Conservation (phyloP, 2,113 vertebrate genomes). For the Todiramphus chloris region DNA sequence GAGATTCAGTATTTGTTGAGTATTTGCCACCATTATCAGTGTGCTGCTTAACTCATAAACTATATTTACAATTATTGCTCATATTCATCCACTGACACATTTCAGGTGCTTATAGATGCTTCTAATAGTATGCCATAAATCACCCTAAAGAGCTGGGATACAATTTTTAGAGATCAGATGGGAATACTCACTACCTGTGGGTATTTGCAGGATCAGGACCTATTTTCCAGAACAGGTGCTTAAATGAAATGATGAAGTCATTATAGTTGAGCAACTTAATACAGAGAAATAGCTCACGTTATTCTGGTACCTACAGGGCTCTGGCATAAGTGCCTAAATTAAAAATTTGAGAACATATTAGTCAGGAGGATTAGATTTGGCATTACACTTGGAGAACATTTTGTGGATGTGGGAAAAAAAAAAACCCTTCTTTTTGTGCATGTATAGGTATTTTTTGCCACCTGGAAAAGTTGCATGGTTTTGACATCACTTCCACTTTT, state of each 20-base stretch:
- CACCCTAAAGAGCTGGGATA: constrained; percentile 41
- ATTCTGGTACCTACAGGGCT: constrained; percentile 20
- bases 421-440: background rate
- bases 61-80: constrained; percentile 55
- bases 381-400: constrained; percentile 10
- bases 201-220: constrained; percentile 48
- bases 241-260: constrained; percentile 62
- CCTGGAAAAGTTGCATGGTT: constrained; percentile 29
- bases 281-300: constrained; percentile 31
- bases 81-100: constrained; percentile 44
- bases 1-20: constrained; percentile 1
- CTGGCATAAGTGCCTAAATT: constrained; percentile 45
- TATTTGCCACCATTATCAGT: constrained; percentile 4
- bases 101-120: constrained; percentile 44
- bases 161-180: constrained; percentile 59
- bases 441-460: background rate
- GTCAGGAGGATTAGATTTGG: constrained; percentile 23
- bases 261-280: constrained; percentile 52
- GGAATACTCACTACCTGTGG: constrained; percentile 51
- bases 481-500: constrained; percentile 29
- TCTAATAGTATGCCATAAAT: constrained; percentile 27
- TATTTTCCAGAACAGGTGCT: constrained; percentile 66
- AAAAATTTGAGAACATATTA: constrained; percentile 58
- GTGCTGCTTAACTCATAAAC: constrained; percentile 45
- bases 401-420: background rate